Evolutionary conservation across 2,113 vertebrate species (phyloP), one percentile per base, ranked within the genome.

Genomic region (Crypturellus undulatus): DNA sequence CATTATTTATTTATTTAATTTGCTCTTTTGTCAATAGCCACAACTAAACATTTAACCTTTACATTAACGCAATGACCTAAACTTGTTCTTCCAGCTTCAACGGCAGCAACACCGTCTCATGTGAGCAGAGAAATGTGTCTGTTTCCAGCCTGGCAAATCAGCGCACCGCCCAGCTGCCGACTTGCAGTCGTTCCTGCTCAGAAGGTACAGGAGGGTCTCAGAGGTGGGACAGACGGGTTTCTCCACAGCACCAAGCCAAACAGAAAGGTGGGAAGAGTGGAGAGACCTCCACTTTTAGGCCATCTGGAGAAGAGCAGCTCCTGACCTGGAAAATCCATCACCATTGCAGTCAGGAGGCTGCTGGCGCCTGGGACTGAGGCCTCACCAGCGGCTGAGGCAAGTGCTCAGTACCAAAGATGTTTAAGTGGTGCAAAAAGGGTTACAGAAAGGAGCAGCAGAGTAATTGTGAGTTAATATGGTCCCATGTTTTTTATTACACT

Each of bases 31-130:
- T 87, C 92, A 82, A 83, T 69, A 87, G 78, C 75, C 85, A 63
- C 75, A 91, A 87, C 87, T 90, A 58, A 96, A 93, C 79, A 72
- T 94, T 94, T 94, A 96, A 90, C 85, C 90, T 96, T 85, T 95
- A 65, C 71, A 58, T 58, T 73, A 87, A 87, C 76, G 71, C 67
- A 90, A 76, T 58, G 67, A 91, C 93, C 93, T n/a, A 62, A 93
- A 62, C 75, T 30, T 36, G 82, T 85, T 96, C 84, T 91, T 36
- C 67, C 75, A 91, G 93, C 59, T 82, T 87, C 3, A 2, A 30
- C 1, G 0, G 77, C 78, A 85, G 79, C 54, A 30, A 47, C 70
- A 79, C 82, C 79, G 77, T 65, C 81, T 85, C 70, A 28, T 62
- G 75, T 0, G 3, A 84, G 75, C 75, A 76, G 19, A 80, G 73